Evolutionary conservation across 2,113 vertebrate genomes (phyloP).

Genomic region (Pelmatolapia mariae): DNA sequence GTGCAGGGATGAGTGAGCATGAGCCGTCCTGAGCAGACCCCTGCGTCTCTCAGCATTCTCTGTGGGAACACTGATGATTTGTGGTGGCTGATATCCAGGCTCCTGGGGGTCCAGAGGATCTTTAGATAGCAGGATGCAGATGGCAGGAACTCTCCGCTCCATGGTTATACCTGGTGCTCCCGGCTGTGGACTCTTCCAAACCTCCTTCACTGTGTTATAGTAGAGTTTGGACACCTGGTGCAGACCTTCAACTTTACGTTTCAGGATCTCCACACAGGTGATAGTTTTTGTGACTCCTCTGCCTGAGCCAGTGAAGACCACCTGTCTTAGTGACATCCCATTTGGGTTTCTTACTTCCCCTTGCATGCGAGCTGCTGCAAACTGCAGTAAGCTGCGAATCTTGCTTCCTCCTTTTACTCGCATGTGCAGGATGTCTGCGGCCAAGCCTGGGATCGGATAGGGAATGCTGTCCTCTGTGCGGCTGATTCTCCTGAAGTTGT

Average conservation of each 20-base stretch:
- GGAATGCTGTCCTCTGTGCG: conserved; percentile 71
- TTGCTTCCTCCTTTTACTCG: conserved; percentile 91
- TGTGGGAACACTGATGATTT: background rate
- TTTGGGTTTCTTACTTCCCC: background rate
- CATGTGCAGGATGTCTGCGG: conserved; percentile 80
- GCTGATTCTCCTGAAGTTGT: conserved; percentile 81
- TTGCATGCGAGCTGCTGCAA: conserved; percentile 81
- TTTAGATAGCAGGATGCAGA: conserved; percentile 89
- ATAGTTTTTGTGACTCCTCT: conserved; percentile 89
- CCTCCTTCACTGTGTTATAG: conserved; percentile 80
- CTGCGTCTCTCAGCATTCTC: background rate
- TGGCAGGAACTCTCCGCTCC: conserved; percentile 82
- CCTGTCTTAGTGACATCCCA: conserved; percentile 69
- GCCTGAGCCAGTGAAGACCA: conserved; percentile 85
- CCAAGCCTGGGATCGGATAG: conserved; percentile 75
- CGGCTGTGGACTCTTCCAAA: conserved; percentile 78
- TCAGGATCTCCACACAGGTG: conserved; percentile 92
- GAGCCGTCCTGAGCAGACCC: background rate
- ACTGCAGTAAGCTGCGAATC: conserved; percentile 87
- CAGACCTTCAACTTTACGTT: conserved; percentile 80
- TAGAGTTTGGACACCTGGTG: conserved; percentile 88
- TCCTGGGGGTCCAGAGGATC: conserved; percentile 84
- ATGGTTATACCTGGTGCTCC: conserved; percentile 62
- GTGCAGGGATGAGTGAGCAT: background rate
- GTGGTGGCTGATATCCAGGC: conserved; percentile 82